phyloP scores from a whole-genome alignment of 1,140 invertebrate species.

The Aphaenogaster rudis region DNA sequence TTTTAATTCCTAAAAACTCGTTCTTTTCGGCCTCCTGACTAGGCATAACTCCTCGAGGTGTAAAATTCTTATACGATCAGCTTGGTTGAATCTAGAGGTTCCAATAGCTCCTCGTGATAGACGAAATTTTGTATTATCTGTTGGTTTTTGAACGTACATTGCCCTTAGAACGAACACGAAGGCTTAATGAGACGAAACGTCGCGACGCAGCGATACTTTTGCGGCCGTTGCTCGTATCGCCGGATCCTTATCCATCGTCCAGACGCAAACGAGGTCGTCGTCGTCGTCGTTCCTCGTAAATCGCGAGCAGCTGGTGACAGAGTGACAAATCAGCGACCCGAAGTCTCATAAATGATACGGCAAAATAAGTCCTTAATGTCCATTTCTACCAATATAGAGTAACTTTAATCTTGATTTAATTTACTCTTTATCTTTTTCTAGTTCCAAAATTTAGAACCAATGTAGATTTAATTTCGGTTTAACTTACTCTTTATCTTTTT shows the following conservation, averaged over 20 bases:
- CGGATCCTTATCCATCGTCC: neutral
- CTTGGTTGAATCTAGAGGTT: neutral
- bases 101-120: neutral
- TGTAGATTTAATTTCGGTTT: no score
- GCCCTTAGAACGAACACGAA: neutral
- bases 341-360: neutral
- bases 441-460: no score
- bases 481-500: no score
- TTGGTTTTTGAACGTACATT: neutral
- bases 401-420: no score
- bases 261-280: neutral
- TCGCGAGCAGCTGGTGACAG: neutral
- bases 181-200: conserved; percentile 2
- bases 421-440: no score
- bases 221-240: neutral
- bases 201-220: neutral
- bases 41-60: no score
- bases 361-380: neutral
- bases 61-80: neutral
- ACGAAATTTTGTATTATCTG: neutral
- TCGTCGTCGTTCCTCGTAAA: neutral
- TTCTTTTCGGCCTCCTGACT: no score
- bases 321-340: neutral
- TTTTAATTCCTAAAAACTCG: no score
- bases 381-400: no score